Conservation (phyloP, 1,140 invertebrate genomes). For the Brachionus paranguensis region DNA sequence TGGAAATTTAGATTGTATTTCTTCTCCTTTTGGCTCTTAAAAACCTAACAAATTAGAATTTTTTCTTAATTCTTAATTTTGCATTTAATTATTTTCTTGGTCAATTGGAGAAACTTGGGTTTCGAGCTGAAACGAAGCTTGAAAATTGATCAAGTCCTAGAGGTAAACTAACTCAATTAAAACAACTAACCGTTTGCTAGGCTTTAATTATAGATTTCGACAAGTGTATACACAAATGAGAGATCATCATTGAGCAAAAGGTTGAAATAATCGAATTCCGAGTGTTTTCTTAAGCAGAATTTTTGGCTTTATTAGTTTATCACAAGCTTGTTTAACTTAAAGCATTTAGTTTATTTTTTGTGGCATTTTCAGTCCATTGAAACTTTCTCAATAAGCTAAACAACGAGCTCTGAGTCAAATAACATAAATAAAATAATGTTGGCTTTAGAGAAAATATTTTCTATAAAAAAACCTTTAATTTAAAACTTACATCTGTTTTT, state of each 20-base stretch:
- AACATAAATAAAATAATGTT: neutral
- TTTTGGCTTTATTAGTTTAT: slow-evolving; percentile 3
- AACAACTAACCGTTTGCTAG: neutral
- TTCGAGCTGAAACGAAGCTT: neutral
- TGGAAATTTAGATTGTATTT: slow-evolving; percentile 4
- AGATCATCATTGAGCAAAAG: neutral
- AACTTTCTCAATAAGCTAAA: neutral
- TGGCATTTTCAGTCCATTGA: slow-evolving; percentile 21
- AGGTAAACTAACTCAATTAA: slow-evolving; percentile 8
- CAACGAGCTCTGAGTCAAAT: neutral
- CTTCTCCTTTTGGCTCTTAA: neutral
- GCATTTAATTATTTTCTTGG: slow-evolving; percentile 23
- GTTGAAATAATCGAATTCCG: neutral
- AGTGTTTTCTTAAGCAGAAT: neutral
- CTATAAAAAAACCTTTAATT: neutral
- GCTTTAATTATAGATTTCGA: slow-evolving; percentile 8
- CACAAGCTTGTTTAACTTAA: neutral
- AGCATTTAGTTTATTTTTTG: neutral
- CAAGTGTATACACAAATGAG: neutral
- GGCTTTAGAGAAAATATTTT: neutral
- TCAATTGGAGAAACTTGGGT: slow-evolving; percentile 4
- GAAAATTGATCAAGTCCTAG: neutral
- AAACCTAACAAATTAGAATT: neutral
- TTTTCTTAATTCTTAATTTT: slow-evolving; percentile 7
- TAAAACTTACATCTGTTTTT: neutral